These are phyloP conservation scores for Oscheius sp. DNA, from an alignment of 2,888 invertebrate species.

Conservation along the genomic window DNA sequence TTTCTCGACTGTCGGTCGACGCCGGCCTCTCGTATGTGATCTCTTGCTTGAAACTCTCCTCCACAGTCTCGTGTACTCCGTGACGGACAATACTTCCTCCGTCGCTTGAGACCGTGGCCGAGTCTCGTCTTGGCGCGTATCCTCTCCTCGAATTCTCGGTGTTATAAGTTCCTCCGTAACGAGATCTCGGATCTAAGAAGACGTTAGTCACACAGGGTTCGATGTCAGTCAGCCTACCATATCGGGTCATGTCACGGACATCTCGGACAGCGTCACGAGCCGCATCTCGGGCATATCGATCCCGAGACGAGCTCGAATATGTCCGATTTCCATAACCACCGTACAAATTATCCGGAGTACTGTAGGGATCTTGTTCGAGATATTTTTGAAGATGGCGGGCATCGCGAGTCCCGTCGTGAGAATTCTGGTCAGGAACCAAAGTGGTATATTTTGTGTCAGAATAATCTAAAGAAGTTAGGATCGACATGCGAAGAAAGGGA, in stretches of 20 bases:
- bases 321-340: slow-evolving; percentile 60
- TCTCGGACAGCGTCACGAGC: slow-evolving; percentile 29
- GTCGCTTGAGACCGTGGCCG: slow-evolving; percentile 41
- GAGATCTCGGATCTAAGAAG: slow-evolving; percentile 9
- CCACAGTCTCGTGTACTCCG: slow-evolving; percentile 68
- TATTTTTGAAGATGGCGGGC: slow-evolving; percentile 40
- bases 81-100: slow-evolving; percentile 53
- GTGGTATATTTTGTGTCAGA: slow-evolving; percentile 27
- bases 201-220: neutral
- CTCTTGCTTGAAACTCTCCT: slow-evolving; percentile 70
- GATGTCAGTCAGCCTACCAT: neutral
- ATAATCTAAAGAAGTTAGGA: slow-evolving; percentile 20
- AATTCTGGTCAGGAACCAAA: slow-evolving; percentile 32
- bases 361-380: slow-evolving; percentile 54
- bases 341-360: slow-evolving; percentile 56
- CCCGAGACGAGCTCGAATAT: slow-evolving; percentile 45
- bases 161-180: slow-evolving; percentile 1
- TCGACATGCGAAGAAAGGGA: neutral
- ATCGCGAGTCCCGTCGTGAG: slow-evolving; percentile 12
- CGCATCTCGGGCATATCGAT: slow-evolving; percentile 31
- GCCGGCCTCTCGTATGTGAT: slow-evolving; percentile 65
- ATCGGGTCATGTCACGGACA: slow-evolving; percentile 27
- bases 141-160: slow-evolving; percentile 1
- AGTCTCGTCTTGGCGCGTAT: slow-evolving; percentile 13
- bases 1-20: slow-evolving; percentile 56